Percentiles rank a stretch among this genome's conserved stretches.
Evolutionary conservation across 2,888 invertebrate genomes (phyloP).

Genomic region (Ceramica pisi): DNA sequence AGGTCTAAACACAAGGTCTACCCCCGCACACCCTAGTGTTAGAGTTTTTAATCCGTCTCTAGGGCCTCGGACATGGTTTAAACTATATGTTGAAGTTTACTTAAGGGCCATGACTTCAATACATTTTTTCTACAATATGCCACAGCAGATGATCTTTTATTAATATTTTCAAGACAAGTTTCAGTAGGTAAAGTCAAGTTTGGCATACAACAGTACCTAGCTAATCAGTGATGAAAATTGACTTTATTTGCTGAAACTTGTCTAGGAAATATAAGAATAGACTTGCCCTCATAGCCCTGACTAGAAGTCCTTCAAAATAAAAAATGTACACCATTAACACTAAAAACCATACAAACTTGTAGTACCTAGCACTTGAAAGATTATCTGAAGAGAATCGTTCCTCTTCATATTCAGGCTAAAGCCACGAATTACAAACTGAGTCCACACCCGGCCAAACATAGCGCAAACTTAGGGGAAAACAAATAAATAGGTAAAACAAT

Average conservation of each 20-base stretch:
- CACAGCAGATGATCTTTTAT: no score
- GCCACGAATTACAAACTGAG: conserved; percentile 29
- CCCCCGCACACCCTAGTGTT: no score
- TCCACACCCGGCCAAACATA: conserved; percentile 27
- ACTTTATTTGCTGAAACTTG: not conserved
- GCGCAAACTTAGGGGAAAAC: conserved; percentile 31
- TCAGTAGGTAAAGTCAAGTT: no score
- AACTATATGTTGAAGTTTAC: conserved; percentile 15
- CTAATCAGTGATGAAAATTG: not conserved
- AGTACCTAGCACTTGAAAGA: conserved; percentile 26
- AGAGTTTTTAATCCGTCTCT: no score
- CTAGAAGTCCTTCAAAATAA: conserved; percentile 13
- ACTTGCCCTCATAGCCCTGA: not conserved
- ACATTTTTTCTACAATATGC: not conserved
- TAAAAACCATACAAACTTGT: conserved; percentile 24
- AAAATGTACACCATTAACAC: conserved; percentile 1
- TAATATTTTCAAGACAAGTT: no score
- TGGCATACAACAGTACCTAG: no score
- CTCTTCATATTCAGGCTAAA: conserved; percentile 32
- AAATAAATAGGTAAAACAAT: conserved; percentile 52
- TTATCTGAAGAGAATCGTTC: conserved; percentile 29
- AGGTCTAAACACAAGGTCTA: no score
- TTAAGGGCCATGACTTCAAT: not conserved
- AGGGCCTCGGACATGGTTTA: no score
- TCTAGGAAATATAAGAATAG: not conserved